These are phyloP conservation scores for Tineola bisselliella DNA, from an alignment of 2,888 invertebrate genomes.

Conservation along the genomic window DNA sequence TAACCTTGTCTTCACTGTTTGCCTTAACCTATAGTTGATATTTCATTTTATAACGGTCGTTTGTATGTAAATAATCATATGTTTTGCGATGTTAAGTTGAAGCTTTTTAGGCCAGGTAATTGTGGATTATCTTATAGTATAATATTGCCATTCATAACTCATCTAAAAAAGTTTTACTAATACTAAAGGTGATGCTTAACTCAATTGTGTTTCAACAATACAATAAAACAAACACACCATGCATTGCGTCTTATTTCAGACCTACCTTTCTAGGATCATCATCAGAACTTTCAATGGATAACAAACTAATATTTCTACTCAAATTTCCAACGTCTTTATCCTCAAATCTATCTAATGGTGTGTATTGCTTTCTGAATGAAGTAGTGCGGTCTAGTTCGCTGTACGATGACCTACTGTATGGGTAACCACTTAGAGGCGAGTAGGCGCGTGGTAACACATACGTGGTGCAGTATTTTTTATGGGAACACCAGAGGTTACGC, in stretches of 20 bases:
- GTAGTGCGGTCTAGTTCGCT: conserved; percentile 55
- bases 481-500: conserved; percentile 69
- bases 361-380: conserved; percentile 32
- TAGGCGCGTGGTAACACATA: conserved; percentile 41
- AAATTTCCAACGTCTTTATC: conserved; percentile 29
- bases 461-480: conserved; percentile 67
- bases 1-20: too few relatives aligned
- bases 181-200: too few relatives aligned
- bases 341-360: conserved; percentile 22
- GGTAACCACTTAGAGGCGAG: conserved; percentile 54
- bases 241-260: not conserved
- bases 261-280: conserved; percentile 51
- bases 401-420: conserved; percentile 52
- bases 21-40: too few relatives aligned
- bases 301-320: conserved; percentile 44
- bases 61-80: too few relatives aligned
- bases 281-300: conserved; percentile 50
- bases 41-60: too few relatives aligned
- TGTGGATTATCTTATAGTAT: too few relatives aligned
- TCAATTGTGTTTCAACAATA: not conserved
- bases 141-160: too few relatives aligned
- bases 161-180: too few relatives aligned
- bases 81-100: too few relatives aligned
- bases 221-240: not conserved
- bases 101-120: too few relatives aligned